Base-by-base conservation (phyloP, 2,888 invertebrate genomes). In the Diaperis boleti region DNA sequence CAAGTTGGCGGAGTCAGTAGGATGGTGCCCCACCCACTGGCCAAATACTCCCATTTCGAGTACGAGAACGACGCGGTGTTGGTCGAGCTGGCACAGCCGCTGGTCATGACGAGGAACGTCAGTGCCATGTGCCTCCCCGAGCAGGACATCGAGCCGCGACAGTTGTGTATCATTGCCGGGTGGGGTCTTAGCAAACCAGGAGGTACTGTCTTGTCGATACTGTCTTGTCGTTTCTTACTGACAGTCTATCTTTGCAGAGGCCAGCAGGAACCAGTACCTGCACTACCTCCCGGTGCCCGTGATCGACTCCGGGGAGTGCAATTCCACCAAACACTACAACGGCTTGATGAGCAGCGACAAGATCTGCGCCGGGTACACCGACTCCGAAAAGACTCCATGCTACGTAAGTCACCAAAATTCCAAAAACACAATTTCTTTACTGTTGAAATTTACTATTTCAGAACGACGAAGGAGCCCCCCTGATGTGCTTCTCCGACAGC, bases 401-500 rank as follows among this genome's bases (percentile, higher is more conserved):
- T 85, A 86, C 76, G 88, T 88, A 82, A 85, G 85, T 81, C 57
- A 1, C 17, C 29, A 10, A 11, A 33, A n/a, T 33, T 10, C 5
- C 6, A 33, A 10, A 33, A 33, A 33, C 22, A 22, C 4, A 22
- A 33, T 10, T 49, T 15, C 5, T 3, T 11, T 13, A 13, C 8
- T 42, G 10, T n/a, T 20, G 18, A 8, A 10, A 52, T 35, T 2
- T 41, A n/a, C n/a, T n/a, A n/a, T 80, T 82, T 49, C 72, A 89
- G 88, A 87, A 87, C 70, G 87, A 88, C 69, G 87, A 87, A 78
- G 88, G 88, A n/a, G 86, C 88, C 13, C 88, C 88, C 6, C 72
- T 89, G 57, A 86, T 88, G 85, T 89, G 89, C 70, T 81, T 84
- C 70, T 84, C 82, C 39, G 84, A 85, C 59, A 69, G 72, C 13